Evolutionary conservation across 1,140 invertebrate genomes (phyloP), one percentile per base, ranked within the genome.

Genomic region (Melanaphis sacchari): DNA sequence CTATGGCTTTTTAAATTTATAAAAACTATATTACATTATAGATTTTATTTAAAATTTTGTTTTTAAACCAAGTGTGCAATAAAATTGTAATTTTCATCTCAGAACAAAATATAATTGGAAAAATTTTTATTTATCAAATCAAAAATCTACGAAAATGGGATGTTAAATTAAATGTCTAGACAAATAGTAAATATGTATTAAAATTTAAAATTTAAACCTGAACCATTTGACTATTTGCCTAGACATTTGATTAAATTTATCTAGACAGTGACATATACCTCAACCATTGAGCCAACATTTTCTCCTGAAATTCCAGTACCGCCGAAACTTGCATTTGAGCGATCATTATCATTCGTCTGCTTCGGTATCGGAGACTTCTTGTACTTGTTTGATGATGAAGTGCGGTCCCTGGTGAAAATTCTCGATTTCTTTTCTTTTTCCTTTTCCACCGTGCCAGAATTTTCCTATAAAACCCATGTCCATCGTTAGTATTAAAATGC

Each of bases 341-440:
- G 91, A 52, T n/a, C 66, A 24, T 92, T 43, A 0, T 84, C 46
- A 41, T 52, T 82, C 1, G 26, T 54, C 2, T 22, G 9, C 21
- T 85, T 93, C 7, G 91, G 91, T 81, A 93, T 85, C 2, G 81
- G 76, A 22, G 91, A 93, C 41, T 94, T 94, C 26, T 93, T 94
- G 93, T 94, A 94, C 82, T 93, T 93, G 31, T 93, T 94, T n/a
- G 94, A 94, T 66, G 94, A 95, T 59, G 94, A 93, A 91, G 94
- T 94, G 85, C 94, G 94, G 81, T 94, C 95, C 87, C 94, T 93
- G 43, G 93, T 94, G 90, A 94, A 95, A 90, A 94, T 94, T 93
- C 94, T 94, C 81, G 87, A 94, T 93, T 94, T 95, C 82, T 93
- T 94, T 93, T 94, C 94, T 87, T 94, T 93, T 91, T 95, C 94